Evolutionary conservation across 2,888 invertebrate species (phyloP), one percentile per base, ranked within the genome.

Genomic region (Uloborus plumipes): DNA sequence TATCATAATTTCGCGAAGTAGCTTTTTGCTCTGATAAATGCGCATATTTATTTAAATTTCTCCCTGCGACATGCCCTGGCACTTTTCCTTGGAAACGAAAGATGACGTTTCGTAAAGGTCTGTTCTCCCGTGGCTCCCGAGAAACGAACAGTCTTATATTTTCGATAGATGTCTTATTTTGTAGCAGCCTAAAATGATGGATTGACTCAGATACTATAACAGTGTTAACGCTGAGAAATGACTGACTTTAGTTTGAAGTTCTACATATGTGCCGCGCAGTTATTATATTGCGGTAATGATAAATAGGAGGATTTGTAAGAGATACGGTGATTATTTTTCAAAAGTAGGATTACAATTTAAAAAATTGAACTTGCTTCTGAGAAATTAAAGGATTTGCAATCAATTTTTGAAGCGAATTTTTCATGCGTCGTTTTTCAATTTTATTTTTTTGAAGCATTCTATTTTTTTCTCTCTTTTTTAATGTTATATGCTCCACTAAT

Each of bases 11-110:
- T 79, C 50, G 31, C 72, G 79, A 79, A 79, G 79, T 79, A 67
- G 79, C 79, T 73, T 73, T 79, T 71, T 61, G 59, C 79, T 73
- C 72, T 73, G 79, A 79, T 79, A 79, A 73, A 79, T 79, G 79
- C 79, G 79, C 79, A 79, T 79, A 79, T 79, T 79, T 79, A 79
- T 79, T 79, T 79, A 79, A 79, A 79, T 79, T 79, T 79, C 73
- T 67, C 73, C 67, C 61, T 72, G 50, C 61, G 73, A 79, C 79
- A 79, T 79, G 79, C 79, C 66, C 79, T 22, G 26, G 79, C 73
- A 79, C 79, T 79, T 66, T 73, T 53, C 22, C 73, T 72, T 47
- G 47, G 18, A 26, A 73, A 47, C 72, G 22, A 79, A 79, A 67
- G 67, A 79, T 79, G 73, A 72, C 79, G 73, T 79, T 79, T 62